These are phyloP conservation scores for Megaptera novaeangliae DNA, from an alignment of 2,113 vertebrate species.

Conservation along the genomic window DNA sequence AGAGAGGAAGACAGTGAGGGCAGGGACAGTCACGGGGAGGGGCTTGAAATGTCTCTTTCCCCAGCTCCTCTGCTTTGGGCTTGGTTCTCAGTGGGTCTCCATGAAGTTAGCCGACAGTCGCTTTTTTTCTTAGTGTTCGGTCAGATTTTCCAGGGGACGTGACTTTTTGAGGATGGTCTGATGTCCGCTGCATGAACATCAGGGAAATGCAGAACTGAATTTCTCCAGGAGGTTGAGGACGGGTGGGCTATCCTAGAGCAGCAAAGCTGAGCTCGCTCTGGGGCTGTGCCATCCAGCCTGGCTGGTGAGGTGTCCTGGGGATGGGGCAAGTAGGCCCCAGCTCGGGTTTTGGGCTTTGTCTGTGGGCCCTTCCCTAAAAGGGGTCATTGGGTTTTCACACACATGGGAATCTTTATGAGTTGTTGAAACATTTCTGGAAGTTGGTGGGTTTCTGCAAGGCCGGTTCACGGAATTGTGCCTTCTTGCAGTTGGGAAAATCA, in stretches of 20 bases:
- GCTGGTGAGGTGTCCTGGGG: not conserved
- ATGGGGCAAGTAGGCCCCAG: not conserved
- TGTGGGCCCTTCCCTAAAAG: not conserved
- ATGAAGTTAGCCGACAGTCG: not conserved
- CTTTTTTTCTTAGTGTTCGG: not conserved
- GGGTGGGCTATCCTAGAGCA: not conserved
- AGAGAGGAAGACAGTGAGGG: rapidly evolving
- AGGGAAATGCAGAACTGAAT: not conserved
- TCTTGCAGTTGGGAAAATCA: not conserved
- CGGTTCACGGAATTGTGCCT: not conserved
- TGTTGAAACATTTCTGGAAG: slow-evolving; percentile 47
- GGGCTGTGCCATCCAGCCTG: not conserved
- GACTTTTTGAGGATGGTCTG: not conserved
- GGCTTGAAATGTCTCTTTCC: not conserved
- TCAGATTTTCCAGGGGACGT: not conserved
- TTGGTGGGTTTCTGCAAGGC: slow-evolving; percentile 19
- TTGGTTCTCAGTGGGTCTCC: not conserved
- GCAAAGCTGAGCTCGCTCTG: not conserved
- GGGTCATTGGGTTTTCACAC: not conserved
- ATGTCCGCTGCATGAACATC: not conserved
- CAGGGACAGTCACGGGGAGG: not conserved
- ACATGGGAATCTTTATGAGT: not conserved
- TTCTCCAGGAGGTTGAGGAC: not conserved
- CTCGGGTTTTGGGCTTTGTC: not conserved
- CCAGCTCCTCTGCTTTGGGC: not conserved